Base-by-base conservation (phyloP, 2,888 invertebrate species). In the Eledone cirrhosa region DNA sequence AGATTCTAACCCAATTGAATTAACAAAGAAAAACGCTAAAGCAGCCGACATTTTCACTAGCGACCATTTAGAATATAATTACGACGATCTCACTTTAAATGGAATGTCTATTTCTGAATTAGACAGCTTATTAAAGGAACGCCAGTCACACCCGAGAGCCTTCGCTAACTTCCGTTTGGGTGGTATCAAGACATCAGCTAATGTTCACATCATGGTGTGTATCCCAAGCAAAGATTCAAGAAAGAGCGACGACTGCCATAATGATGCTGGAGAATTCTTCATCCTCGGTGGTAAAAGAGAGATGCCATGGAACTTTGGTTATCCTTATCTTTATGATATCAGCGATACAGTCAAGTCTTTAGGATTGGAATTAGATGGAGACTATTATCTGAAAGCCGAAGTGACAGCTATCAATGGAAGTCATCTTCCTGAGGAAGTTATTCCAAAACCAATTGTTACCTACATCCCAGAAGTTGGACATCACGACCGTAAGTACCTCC, bases 261-360 rank as follows among this genome's bases (percentile, higher is more conserved):
- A 59, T 29, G 78, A 80, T 48, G 82, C 82, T 4, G 83, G 83
- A 5, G 81, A 80, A n/a, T 81, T 83, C 80, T 83, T 83, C 72
- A 78, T 83, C 41, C 79, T 83, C 65, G 83, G 83, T n/a, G 83
- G 83, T 2, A 59, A 78, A 29, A 77, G 78, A 31, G 83, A 83
- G 77, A 83, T 83, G 83, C 79, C 79, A 0, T 83, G 82, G 83
- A 65, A 76, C n/a, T 83, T 82, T 72, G 47, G 79, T 31, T 72
- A 76, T 31, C 82, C 80, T 19, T 83, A 81, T 79, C 78, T 80
- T 53, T 81, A 78, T 48, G 83, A 83, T 75, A 77, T 83, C 72
- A 82, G 81, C 3, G 69, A 81, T 11, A 72, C 80, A 19, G 80
- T 83, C 19, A 3, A 67, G 22, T 69, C 75, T 1, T 59, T 82